Evolutionary conservation across 2,888 invertebrate genomes (phyloP), one percentile per base, ranked within the genome.

Genomic region (Lordiphosa fenestrarum): DNA sequence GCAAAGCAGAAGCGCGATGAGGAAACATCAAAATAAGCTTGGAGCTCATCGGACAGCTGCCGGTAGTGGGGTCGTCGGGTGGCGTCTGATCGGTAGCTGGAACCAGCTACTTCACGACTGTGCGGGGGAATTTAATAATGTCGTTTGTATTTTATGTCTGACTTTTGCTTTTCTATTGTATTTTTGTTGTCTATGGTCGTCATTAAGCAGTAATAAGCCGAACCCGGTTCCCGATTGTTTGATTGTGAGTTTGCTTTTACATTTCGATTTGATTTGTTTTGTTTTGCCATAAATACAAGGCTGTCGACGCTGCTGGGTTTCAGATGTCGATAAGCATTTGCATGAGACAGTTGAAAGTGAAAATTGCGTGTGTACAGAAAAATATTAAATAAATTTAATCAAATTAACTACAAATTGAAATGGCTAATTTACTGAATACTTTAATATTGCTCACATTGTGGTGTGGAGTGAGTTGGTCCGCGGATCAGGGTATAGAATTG

Each of bases 261-360:
- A 46, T 59, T 59, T 53, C 55, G 66, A 57, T 73, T 65, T 64
- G 65, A 64, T 64, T 64, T 64, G 56, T 63, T 51, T 54, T 66
- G 65, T 68, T 71, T 74, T 64, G 54, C 67, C 71, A 84, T 83
- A 85, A 85, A 83, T 84, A 83, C 74, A 58, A 73, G 71, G 53
- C 65, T 64, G 53, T 37, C 57, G 13, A 33, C 54, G 57, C 56
- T 52, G 39, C 37, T 42, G 53, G 63, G 58, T 47, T 48, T 83
- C 75, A 83, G 85, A 83, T 61, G 67, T 59, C 50, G 53, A 37
- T 65, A 64, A 25, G 75, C 73, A 71, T 61, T 85, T 75, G 84
- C 61, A 54, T 69, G 68, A 56, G 50, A 41, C 60, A 64, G 65
- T 67, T 53, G 38, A 70, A 59, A 69, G 61, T 59, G 55, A 57